phyloP scores from a whole-genome alignment of 2,113 vertebrate species.

The Oryctolagus cuniculus region mOryCun1.1 NC_091453.1:19654501-19655000 shows the following conservation, averaged over 20 bases:
- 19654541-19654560: too few species aligned
- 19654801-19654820: background rate
- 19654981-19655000: conserved; percentile 14
- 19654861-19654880: background rate
- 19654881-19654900: background rate
- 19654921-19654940: conserved; percentile 17
- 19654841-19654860: background rate
- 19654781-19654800: background rate
- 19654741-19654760: background rate
- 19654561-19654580: too few species aligned
- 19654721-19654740: background rate
- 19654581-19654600: too few species aligned
- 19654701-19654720: background rate
- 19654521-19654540: too few species aligned
- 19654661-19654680: background rate
- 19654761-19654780: conserved; percentile 22
- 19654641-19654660: conserved; percentile 1
- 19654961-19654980: conserved; percentile 5
- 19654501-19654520: too few species aligned
- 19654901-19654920: background rate
- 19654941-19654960: background rate
- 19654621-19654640: background rate
- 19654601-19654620: too few species aligned
- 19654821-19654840: background rate
- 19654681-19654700: background rate